Percentiles rank a stretch among this genome's conserved stretches.
phyloP scores from a whole-genome alignment of 2,888 invertebrate species.

The Acleris cristana region DNA sequence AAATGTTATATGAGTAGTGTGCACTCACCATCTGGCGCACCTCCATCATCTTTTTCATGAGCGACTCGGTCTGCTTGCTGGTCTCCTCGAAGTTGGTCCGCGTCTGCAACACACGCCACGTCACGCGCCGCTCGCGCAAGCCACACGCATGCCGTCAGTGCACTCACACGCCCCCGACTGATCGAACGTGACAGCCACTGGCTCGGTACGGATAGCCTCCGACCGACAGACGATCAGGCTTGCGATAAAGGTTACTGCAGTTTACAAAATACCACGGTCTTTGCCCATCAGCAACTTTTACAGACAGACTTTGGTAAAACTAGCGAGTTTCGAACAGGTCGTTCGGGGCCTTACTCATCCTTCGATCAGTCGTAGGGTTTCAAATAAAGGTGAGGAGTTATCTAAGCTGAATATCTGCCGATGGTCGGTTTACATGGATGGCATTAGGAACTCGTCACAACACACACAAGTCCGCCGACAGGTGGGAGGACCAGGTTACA shows the following conservation, averaged over 20 bases:
- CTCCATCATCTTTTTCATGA: conserved; percentile 99
- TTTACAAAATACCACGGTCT: no score
- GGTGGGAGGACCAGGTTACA: background rate
- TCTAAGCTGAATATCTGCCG: conserved; percentile 10
- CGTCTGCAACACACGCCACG: conserved; percentile 85
- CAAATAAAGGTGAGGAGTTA: conserved; percentile 14
- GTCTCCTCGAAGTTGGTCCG: conserved; percentile 96
- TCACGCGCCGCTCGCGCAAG: conserved; percentile 35
- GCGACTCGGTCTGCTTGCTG: conserved; percentile 93
- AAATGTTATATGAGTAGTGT: background rate
- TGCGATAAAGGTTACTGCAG: no score
- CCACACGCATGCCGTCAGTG: conserved; percentile 40
- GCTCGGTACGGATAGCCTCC: background rate
- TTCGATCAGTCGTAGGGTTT: conserved; percentile 15
- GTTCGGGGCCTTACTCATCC: background rate
- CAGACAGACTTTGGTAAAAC: background rate
- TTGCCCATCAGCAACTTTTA: no score
- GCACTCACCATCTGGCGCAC: conserved; percentile 91
- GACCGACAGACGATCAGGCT: no score
- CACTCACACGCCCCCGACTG: conserved; percentile 26
- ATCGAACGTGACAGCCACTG: background rate
- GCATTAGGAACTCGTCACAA: conserved; percentile 8
- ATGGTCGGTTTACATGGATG: conserved; percentile 8
- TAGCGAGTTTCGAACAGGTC: no score
- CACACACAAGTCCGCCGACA: conserved; percentile 4